Evolutionary conservation across 2,797 vertebrate genomes (phyloP), one percentile per base, ranked within the genome.

Genomic region (Cheirogaleus major): DNA sequence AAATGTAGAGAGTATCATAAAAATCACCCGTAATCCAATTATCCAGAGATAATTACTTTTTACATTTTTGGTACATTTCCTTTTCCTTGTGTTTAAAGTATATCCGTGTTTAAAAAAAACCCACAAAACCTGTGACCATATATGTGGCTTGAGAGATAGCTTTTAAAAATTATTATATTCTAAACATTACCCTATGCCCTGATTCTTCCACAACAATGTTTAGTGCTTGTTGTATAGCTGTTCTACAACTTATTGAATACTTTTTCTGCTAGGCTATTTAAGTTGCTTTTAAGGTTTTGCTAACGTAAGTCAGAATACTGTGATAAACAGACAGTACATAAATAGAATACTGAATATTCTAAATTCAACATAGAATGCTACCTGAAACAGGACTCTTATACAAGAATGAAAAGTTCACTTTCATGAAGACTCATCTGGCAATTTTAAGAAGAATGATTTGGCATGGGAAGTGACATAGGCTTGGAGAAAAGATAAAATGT

Each of bases 141-240:
- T 17, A 80, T 50, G 45, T 22, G 32, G 11, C 43, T 84, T 63
- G 22, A 91, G 50, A 59, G 82, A 57, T 3, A 93, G 82, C 32
- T 93, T 91, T 86, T 57, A 67, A 91, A 65, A 61, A 10, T 61
- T 76, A 95, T 17, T 89, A 89, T 48, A 89, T 79, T 93, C 35
- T 67, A 57, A 96, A 70, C n/a, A 76, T 86, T 61, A 55, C 9
- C 13, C 25, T 83, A 35, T 50, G 25, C 25, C 86, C 35, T 81
- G 78, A 85, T 72, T 88, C 48, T 90, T 86, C 41, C 17, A 84
- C 7, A 85, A 65, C 7, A 87, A 84, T 69, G 61, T 78, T 95
- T 83, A 86, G 59, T 69, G 38, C 50, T 52, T 52, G 50, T 1
- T 52, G 50, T 18, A 86, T 5, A 76, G 50, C 59, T 52, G 15